Evolutionary conservation across 2,797 vertebrate species (phyloP).

Genomic region (Coccyzus lansbergi): DNA sequence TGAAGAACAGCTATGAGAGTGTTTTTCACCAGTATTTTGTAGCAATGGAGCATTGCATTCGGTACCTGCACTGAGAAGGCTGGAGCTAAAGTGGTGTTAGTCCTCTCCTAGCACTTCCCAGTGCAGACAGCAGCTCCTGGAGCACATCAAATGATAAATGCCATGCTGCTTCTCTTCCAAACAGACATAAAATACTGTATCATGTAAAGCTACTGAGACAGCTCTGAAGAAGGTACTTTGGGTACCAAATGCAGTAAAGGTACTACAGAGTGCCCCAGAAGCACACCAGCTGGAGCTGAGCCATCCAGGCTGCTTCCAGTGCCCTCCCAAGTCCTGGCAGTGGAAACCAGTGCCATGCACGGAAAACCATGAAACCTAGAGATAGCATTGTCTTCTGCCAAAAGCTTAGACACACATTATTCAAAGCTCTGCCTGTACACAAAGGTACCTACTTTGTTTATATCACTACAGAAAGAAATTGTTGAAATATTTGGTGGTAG

Average conservation of each 20-base stretch:
- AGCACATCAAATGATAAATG: background rate
- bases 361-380: background rate
- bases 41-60: background rate
- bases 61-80: background rate
- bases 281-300: background rate
- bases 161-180: background rate
- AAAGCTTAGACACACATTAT: background rate
- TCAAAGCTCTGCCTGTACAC: background rate
- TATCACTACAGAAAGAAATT: background rate
- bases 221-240: background rate
- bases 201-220: background rate
- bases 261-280: background rate
- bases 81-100: background rate
- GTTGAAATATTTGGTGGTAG: background rate
- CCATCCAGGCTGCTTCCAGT: background rate
- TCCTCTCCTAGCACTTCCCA: background rate
- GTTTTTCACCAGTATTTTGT: background rate
- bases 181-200: background rate
- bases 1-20: background rate
- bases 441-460: background rate
- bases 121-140: background rate
- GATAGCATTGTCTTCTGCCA: rapidly evolving
- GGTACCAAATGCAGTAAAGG: background rate
- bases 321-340: background rate
- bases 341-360: background rate